phyloP scores from a whole-genome alignment of 2,888 invertebrate genomes.

The Cheilosia vulpina region DNA sequence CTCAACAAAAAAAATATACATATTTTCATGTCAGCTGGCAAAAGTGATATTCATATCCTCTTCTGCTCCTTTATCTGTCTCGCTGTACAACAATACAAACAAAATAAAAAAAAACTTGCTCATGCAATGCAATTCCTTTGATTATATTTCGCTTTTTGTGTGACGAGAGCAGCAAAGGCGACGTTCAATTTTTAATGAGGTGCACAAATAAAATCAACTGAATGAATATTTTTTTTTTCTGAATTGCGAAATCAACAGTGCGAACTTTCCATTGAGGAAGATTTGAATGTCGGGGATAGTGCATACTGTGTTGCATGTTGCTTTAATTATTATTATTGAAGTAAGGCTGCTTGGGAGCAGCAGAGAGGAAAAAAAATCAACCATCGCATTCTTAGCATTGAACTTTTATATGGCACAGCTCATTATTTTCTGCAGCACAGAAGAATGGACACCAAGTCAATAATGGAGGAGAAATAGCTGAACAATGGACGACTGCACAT shows the following conservation, averaged over 20 bases:
- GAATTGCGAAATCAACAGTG: conserved; percentile 43
- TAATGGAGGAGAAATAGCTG: conserved; percentile 9
- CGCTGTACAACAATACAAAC: conserved; percentile 47
- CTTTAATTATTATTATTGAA: conserved; percentile 29
- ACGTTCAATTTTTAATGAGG: conserved; percentile 66
- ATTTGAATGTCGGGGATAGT: background rate
- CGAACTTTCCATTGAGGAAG: conserved; percentile 18
- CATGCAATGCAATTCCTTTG: conserved; percentile 43
- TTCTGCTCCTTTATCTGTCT: conserved; percentile 21
- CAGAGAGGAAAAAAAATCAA: background rate
- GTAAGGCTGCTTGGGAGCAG: conserved; percentile 1
- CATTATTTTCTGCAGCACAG: conserved; percentile 41
- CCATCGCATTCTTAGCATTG: conserved; percentile 35
- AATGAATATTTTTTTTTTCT: conserved; percentile 9
- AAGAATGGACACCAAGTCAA: conserved; percentile 32
- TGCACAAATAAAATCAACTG: conserved; percentile 57
- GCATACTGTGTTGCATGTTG: conserved; percentile 1
- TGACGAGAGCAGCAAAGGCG: conserved; percentile 22
- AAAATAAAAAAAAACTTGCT: conserved; percentile 47
- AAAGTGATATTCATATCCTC: conserved; percentile 42
- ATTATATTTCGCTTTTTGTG: conserved; percentile 41
- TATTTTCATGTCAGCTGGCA: conserved; percentile 16
- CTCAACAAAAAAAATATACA: conserved; percentile 13
- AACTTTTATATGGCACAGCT: conserved; percentile 32
- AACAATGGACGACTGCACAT: conserved; percentile 9